Conservation (phyloP, 2,888 invertebrate genomes). For the Tetranychus truncatus region DNA sequence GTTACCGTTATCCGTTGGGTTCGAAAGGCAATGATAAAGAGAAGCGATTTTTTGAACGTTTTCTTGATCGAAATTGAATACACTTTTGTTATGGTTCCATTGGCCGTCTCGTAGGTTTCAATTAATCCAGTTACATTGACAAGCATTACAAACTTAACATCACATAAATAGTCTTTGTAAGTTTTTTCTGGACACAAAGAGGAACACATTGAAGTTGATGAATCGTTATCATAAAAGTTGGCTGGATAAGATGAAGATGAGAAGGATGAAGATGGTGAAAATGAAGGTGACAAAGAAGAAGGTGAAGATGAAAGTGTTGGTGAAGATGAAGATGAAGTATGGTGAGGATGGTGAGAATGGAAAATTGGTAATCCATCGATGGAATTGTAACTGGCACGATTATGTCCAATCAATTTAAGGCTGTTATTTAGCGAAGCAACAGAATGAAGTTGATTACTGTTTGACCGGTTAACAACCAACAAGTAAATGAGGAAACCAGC, state of each 20-base stretch:
- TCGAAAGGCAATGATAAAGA: not conserved
- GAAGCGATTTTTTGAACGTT: not conserved
- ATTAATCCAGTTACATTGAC: not conserved
- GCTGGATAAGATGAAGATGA: not conserved
- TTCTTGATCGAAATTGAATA: not conserved
- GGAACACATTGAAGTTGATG: not conserved
- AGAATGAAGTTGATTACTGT: not conserved
- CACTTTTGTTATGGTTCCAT: not conserved
- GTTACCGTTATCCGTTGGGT: not conserved
- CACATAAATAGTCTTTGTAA: conserved; percentile 3
- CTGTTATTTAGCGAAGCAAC: not conserved
- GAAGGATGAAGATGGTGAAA: not conserved
- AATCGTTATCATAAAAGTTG: not conserved
- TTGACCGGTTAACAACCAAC: not conserved
- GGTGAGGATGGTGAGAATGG: too few species aligned
- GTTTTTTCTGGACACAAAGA: not conserved
- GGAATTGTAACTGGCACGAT: not conserved
- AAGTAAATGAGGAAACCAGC: not conserved
- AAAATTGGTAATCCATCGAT: too few species aligned
- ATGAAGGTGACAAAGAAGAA: too few species aligned
- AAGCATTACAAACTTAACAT: conserved; percentile 3
- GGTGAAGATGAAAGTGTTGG: too few species aligned
- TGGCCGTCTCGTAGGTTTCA: not conserved
- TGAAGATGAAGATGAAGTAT: too few species aligned
- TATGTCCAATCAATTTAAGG: not conserved